Percentiles rank a stretch among this genome's conserved stretches.
Conservation (phyloP, 2,113 vertebrate genomes). For the Emberiza fucata region DNA sequence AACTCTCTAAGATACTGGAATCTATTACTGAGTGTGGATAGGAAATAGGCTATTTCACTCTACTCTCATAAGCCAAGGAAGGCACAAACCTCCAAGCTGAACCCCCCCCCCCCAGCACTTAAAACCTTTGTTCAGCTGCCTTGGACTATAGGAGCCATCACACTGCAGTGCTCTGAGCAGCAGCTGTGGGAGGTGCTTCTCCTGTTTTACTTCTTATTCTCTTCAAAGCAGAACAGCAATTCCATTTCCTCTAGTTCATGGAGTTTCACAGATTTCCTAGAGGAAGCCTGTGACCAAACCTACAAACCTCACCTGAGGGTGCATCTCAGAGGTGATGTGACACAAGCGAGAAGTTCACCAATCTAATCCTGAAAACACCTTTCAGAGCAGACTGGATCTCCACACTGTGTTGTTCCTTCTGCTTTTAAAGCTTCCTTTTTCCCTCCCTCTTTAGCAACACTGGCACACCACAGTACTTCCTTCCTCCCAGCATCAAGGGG, state of each 20-base stretch:
- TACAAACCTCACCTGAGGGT: background rate
- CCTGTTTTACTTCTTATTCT: background rate
- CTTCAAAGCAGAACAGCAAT: background rate
- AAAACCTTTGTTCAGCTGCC: background rate
- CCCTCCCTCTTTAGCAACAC: background rate
- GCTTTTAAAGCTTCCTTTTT: background rate
- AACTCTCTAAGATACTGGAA: conserved; percentile 39
- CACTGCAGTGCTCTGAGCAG: background rate
- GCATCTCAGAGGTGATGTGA: background rate
- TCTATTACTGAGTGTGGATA: background rate
- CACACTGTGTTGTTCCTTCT: background rate
- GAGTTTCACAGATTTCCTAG: background rate
- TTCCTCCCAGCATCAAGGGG: background rate
- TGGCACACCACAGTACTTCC: background rate
- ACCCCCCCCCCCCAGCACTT: background rate
- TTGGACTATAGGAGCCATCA: background rate
- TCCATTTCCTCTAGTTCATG: background rate
- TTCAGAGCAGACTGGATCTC: background rate
- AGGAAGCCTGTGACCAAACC: background rate
- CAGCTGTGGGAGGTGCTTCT: background rate
- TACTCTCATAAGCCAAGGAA: background rate
- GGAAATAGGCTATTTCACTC: background rate
- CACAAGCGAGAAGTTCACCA: background rate
- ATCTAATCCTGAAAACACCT: background rate
- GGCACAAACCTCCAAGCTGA: background rate